These are phyloP conservation scores for Drosophila sordidula DNA, from an alignment of 2,888 invertebrate genomes.

Conservation along the genomic window DNA sequence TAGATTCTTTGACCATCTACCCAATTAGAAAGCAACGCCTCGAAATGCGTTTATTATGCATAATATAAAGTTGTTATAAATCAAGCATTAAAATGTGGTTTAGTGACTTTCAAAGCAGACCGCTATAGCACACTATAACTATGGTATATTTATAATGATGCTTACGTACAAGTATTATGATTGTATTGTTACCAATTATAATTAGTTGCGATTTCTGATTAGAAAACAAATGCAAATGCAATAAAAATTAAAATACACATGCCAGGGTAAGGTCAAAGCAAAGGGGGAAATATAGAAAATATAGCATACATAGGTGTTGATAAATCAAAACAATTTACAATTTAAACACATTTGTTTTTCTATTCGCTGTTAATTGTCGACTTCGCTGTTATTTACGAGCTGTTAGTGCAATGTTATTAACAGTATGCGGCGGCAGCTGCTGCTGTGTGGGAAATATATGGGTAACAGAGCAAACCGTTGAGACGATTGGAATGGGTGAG, in stretches of 20 bases:
- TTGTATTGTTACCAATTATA: conserved; percentile 21
- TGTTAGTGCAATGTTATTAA: conserved; percentile 68
- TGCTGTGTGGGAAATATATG: conserved; percentile 5
- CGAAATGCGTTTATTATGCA: conserved; percentile 17
- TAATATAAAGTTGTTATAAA: conserved; percentile 26
- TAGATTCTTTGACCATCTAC: conserved; percentile 28
- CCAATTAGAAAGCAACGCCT: conserved; percentile 44
- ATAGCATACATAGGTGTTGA: conserved; percentile 22
- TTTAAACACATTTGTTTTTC: conserved; percentile 7
- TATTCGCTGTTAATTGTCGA: conserved; percentile 3
- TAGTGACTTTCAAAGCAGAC: conserved; percentile 20
- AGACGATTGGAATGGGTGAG: conserved; percentile 14
- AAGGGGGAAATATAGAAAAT: conserved; percentile 13
- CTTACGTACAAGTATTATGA: conserved; percentile 18
- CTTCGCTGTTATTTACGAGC: conserved; percentile 66
- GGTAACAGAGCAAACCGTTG: conserved; percentile 22
- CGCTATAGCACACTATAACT: conserved; percentile 4
- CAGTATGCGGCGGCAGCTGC: conserved; percentile 34
- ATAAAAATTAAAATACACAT: conserved; percentile 38
- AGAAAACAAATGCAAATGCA: conserved; percentile 40
- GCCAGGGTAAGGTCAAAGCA: conserved; percentile 39
- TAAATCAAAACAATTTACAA: conserved; percentile 24
- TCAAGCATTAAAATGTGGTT: conserved; percentile 34
- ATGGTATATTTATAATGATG: conserved; percentile 8
- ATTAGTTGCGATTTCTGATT: conserved; percentile 22